phyloP scores from a whole-genome alignment of 2,113 vertebrate species.

The Malurus melanocephalus region DNA sequence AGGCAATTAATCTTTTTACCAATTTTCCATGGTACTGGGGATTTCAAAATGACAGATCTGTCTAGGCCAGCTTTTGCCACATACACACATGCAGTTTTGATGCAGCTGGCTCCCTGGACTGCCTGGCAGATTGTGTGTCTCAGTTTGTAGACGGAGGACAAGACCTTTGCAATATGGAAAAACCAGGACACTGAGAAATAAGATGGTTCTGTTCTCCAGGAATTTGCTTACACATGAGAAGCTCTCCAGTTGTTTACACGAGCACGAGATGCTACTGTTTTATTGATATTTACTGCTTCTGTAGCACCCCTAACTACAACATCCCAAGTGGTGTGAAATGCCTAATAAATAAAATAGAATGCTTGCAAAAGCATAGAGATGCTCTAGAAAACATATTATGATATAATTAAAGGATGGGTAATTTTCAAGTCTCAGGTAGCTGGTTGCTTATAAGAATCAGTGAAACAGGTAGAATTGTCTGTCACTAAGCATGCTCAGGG shows the following conservation, averaged over 20 bases:
- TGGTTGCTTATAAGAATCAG: not conserved
- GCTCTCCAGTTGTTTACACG: rapidly evolving
- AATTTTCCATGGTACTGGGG: not conserved
- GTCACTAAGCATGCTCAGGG: not conserved
- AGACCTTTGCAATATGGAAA: not conserved
- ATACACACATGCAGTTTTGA: not conserved
- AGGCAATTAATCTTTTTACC: not conserved
- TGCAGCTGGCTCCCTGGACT: not conserved
- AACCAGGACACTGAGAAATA: not conserved
- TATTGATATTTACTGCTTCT: not conserved
- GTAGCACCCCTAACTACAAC: not conserved
- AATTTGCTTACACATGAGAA: not conserved
- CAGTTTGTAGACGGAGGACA: not conserved
- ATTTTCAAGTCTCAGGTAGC: not conserved
- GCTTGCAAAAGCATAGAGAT: not conserved
- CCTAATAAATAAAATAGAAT: not conserved
- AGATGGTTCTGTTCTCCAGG: not conserved
- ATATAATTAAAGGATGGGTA: not conserved
- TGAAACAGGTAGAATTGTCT: not conserved
- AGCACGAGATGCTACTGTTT: not conserved
- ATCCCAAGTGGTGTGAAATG: not conserved
- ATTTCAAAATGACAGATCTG: not conserved
- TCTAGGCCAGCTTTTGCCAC: not conserved
- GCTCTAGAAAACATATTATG: not conserved
- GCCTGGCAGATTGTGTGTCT: not conserved